These are phyloP conservation scores for Atta cephalotes DNA, from an alignment of 1,140 invertebrate genomes.

Conservation along the genomic window DNA sequence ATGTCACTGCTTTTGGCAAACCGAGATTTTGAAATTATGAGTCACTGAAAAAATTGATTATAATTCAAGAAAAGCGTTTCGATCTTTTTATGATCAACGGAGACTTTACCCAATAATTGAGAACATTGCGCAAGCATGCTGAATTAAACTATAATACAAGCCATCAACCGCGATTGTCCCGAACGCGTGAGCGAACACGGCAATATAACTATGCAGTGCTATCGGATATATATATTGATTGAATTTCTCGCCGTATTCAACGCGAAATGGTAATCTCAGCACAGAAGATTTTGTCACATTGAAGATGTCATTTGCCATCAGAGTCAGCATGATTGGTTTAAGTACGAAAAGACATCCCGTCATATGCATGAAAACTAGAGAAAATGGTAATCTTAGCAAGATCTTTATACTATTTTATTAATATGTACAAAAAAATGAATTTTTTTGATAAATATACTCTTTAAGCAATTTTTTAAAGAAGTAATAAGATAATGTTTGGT, in stretches of 20 bases:
- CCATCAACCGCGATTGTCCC: background rate
- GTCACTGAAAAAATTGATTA: background rate
- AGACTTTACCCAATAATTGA: slow-evolving; percentile 31
- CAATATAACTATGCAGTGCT: slow-evolving; percentile 4
- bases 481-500: background rate
- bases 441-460: background rate
- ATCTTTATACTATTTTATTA: background rate
- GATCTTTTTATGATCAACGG: background rate
- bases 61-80: background rate
- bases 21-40: background rate
- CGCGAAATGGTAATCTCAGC: background rate
- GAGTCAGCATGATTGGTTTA: background rate
- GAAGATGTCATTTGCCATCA: background rate
- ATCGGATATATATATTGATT: slow-evolving; percentile 11
- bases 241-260: slow-evolving; percentile 13
- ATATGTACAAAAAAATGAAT: background rate
- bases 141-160: slow-evolving; percentile 22
- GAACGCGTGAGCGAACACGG: background rate
- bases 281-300: slow-evolving; percentile 8
- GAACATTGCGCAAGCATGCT: slow-evolving; percentile 35
- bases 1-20: background rate
- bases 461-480: background rate
- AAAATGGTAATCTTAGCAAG: background rate
- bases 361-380: background rate
- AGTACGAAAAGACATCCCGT: background rate